Conservation (phyloP, 2,113 vertebrate species). For the Eulemur rufifrons region DNA sequence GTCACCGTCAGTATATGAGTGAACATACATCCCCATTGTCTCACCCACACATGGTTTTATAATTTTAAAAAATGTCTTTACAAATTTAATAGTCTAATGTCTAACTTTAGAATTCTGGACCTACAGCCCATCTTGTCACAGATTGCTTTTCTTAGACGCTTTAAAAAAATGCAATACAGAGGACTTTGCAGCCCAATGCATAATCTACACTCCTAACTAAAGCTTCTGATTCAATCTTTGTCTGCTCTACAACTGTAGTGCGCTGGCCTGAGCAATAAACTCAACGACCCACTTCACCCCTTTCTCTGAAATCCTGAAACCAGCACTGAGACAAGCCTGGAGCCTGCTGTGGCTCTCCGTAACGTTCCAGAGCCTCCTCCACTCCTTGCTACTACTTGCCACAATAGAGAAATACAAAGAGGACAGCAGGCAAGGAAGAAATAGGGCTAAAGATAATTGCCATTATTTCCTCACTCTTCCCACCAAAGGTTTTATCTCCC, state of each 20-base stretch:
- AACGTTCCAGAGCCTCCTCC: background rate
- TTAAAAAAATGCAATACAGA: background rate
- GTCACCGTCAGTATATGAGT: background rate
- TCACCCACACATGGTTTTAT: background rate
- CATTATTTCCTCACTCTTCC: background rate
- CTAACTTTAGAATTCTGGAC: background rate
- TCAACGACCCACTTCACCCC: no score
- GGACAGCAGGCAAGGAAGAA: background rate
- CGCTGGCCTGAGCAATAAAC: background rate
- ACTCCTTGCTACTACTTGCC: background rate
- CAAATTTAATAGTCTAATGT: background rate
- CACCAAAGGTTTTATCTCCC: background rate
- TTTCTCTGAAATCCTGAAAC: background rate
- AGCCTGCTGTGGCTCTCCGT: background rate
- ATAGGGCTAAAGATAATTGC: background rate
- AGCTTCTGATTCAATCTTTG: background rate
- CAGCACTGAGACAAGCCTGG: background rate
- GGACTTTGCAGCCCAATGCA: background rate
- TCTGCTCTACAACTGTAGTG: background rate
- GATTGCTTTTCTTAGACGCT: background rate
- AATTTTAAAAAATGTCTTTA: background rate
- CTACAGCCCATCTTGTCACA: background rate
- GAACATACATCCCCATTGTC: background rate
- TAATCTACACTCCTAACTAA: background rate
- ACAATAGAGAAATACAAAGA: background rate